phyloP scores from a whole-genome alignment of 2,797 vertebrate genomes.

The Lagocephalus sceleratus region DNA sequence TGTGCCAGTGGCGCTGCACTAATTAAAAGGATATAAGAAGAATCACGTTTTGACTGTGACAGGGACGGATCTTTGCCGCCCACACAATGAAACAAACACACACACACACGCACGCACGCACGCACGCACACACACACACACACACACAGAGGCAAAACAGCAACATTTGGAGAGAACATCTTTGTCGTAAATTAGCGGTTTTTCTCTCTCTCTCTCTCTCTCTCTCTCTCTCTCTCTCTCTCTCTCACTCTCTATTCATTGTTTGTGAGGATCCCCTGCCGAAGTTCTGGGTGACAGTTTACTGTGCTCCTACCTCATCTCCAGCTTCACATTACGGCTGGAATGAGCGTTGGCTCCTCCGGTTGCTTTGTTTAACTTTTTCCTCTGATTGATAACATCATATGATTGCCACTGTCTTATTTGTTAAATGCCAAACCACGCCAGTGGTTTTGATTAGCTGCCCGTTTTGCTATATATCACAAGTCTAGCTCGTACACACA shows the following conservation, averaged over 20 bases:
- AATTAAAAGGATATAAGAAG: constrained; percentile 56
- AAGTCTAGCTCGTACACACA: constrained; percentile 9
- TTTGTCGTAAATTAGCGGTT: constrained; percentile 26
- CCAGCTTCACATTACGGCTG: background rate
- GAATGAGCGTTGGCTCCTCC: too few relatives aligned
- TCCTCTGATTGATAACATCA: too few relatives aligned
- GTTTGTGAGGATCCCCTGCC: constrained; percentile 25
- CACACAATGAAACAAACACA: constrained; percentile 41
- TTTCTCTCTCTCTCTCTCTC: too few relatives aligned
- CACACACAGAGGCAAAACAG: background rate
- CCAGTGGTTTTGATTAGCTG: background rate
- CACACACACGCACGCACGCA: constrained; percentile 16
- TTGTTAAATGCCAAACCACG: background rate
- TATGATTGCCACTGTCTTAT: background rate
- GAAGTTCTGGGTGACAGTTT: constrained; percentile 2
- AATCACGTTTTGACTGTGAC: constrained; percentile 45
- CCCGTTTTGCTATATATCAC: constrained; percentile 6
- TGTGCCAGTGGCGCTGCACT: constrained; percentile 35
- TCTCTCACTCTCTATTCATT: constrained; percentile 29
- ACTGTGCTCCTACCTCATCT: background rate
- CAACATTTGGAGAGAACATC: too few relatives aligned
- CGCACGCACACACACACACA: constrained; percentile 6
- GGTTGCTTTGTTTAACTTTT: too few relatives aligned
- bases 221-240: too few relatives aligned
- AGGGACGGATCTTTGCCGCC: constrained; percentile 41